Percentiles rank a stretch among this genome's conserved stretches.
Conservation (phyloP, 2,797 vertebrate genomes). For the Callimico goeldii region DNA sequence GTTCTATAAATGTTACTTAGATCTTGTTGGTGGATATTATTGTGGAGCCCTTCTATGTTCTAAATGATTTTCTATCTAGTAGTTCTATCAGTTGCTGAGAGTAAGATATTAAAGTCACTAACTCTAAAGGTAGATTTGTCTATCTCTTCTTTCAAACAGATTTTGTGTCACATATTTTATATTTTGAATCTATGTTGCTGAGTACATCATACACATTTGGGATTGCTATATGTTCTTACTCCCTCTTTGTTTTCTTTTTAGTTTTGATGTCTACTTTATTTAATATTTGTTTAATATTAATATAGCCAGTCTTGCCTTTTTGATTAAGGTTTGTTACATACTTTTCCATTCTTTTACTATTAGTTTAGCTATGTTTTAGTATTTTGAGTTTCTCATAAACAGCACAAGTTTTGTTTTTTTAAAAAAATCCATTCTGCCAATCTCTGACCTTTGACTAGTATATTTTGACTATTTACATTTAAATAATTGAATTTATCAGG, state of each 20-base stretch:
- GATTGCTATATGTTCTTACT: not conserved
- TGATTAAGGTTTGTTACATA: not conserved
- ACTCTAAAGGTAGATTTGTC: not conserved
- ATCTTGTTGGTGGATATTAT: not conserved
- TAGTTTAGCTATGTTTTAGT: not conserved
- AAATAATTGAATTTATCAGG: not conserved
- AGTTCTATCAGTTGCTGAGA: not conserved
- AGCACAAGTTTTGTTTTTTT: not conserved
- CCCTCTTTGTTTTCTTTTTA: not conserved
- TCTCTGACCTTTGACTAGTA: not conserved
- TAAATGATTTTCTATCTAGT: not conserved
- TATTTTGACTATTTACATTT: not conserved
- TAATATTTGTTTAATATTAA: not conserved
- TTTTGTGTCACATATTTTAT: not conserved
- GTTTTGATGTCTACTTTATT: not conserved
- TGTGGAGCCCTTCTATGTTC: not conserved
- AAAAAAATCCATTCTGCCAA: not conserved
- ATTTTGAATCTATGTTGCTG: not conserved
- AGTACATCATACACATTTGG: not conserved
- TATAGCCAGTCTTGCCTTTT: not conserved
- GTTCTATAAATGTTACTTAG: not conserved
- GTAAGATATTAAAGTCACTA: not conserved
- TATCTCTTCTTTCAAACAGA: not conserved
- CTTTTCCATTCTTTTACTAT: not conserved
- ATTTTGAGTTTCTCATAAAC: not conserved